phyloP scores from a whole-genome alignment of 1,140 invertebrate genomes.

The Ips typographus region DNA sequence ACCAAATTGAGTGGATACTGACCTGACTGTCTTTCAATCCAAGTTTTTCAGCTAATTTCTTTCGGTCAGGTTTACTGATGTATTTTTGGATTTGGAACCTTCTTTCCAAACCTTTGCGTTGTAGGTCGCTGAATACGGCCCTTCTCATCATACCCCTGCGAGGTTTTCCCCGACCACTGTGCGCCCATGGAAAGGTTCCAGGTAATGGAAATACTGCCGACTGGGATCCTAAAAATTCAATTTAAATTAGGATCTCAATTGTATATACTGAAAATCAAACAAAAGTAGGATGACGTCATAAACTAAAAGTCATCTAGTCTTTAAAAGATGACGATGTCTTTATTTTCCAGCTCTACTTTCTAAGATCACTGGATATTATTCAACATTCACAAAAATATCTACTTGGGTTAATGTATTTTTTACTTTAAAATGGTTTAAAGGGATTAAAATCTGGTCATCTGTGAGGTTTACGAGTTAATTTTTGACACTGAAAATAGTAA shows the following conservation, averaged over 20 bases:
- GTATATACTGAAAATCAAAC: too few relatives aligned
- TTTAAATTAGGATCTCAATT: slow-evolving; percentile 36
- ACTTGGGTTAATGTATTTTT: too few relatives aligned
- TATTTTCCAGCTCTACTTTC: too few relatives aligned
- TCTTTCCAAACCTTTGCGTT: slow-evolving; percentile 91
- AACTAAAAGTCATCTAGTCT: too few relatives aligned
- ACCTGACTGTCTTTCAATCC: slow-evolving; percentile 95
- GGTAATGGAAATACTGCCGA: slow-evolving; percentile 67
- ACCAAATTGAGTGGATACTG: slow-evolving; percentile 42
- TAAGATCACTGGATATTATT: too few relatives aligned
- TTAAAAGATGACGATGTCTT: too few relatives aligned
- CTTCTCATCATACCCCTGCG: slow-evolving; percentile 92
- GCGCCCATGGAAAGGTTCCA: slow-evolving; percentile 77
- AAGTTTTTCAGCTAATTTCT: slow-evolving; percentile 92
- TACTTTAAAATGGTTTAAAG: too few relatives aligned
- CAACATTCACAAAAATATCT: too few relatives aligned
- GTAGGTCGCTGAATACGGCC: slow-evolving; percentile 89
- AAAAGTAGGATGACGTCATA: too few relatives aligned
- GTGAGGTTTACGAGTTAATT: too few relatives aligned
- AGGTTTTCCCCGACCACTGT: slow-evolving; percentile 76
- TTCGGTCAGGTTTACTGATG: slow-evolving; percentile 95
- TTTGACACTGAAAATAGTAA: too few relatives aligned
- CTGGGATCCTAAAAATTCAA: slow-evolving; percentile 48
- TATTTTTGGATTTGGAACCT: slow-evolving; percentile 97
- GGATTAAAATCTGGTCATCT: too few relatives aligned